Percentiles rank a stretch among this genome's conserved stretches.
Conservation (phyloP, 2,888 invertebrate genomes). For the Crocallis elinguaria region DNA sequence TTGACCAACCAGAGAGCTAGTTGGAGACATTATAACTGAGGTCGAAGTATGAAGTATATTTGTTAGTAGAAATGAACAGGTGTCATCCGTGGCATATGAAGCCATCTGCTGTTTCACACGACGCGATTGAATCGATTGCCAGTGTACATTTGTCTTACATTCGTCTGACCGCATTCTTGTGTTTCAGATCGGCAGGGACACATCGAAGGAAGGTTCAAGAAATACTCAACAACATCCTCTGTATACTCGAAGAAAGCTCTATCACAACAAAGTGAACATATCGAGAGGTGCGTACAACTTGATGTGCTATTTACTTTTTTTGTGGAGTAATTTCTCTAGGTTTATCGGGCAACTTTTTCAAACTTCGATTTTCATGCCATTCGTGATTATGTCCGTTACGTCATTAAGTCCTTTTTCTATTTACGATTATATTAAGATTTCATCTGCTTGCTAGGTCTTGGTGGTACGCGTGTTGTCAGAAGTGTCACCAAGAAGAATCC, state of each 20-base stretch:
- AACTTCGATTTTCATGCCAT: constrained; percentile 7
- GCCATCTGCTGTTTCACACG: constrained; percentile 56
- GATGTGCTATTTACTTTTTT: background rate
- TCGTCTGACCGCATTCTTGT: constrained; percentile 44
- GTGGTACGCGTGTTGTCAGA: constrained; percentile 92
- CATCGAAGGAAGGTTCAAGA: constrained; percentile 81
- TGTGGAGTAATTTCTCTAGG: constrained; percentile 19
- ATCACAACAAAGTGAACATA: constrained; percentile 78
- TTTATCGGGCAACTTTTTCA: constrained; percentile 19
- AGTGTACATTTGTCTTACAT: constrained; percentile 41
- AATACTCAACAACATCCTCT: constrained; percentile 80
- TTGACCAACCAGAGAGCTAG: too few species aligned
- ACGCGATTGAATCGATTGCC: constrained; percentile 55
- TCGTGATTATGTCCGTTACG: constrained; percentile 3
- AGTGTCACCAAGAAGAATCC: constrained; percentile 90
- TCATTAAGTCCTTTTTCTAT: too few species aligned
- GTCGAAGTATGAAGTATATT: background rate
- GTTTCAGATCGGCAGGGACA: constrained; percentile 76
- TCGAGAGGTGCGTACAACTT: constrained; percentile 67
- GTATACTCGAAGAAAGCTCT: constrained; percentile 80
- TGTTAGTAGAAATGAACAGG: constrained; percentile 42
- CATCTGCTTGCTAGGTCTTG: constrained; percentile 86
- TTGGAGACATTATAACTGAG: too few species aligned
- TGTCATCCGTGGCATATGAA: constrained; percentile 19
- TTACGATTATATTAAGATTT: constrained; percentile 12